phyloP scores from a whole-genome alignment of 1,140 invertebrate species.

The Panulirus ornatus region DNA sequence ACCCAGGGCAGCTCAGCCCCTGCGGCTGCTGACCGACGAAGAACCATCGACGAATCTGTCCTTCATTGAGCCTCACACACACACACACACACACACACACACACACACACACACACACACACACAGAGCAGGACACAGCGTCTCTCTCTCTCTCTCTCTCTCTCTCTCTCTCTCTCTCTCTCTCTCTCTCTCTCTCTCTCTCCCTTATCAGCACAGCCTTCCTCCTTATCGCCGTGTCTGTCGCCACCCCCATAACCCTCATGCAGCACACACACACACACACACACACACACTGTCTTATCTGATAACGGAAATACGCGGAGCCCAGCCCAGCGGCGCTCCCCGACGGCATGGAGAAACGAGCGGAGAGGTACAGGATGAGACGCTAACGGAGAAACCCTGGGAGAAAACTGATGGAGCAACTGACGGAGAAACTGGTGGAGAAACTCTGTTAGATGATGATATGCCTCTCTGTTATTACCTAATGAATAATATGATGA shows the following conservation, averaged over 20 bases:
- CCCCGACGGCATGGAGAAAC: too few relatives aligned
- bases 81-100: neutral
- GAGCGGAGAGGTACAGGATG: too few relatives aligned
- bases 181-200: neutral
- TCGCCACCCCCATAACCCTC: neutral
- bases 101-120: neutral
- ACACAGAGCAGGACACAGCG: neutral
- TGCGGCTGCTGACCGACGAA: too few relatives aligned
- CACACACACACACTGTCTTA: neutral
- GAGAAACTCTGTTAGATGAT: too few relatives aligned
- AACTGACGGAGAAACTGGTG: too few relatives aligned
- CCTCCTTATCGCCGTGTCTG: neutral
- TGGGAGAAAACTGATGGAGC: too few relatives aligned
- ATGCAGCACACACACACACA: constrained; percentile 2
- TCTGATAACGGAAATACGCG: too few relatives aligned
- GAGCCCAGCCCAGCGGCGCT: too few relatives aligned
- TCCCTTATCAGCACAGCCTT: neutral
- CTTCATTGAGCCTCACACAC: neutral
- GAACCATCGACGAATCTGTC: neutral
- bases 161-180: neutral
- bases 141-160: neutral
- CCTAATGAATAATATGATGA: too few relatives aligned
- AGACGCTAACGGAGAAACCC: too few relatives aligned
- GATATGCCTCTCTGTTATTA: too few relatives aligned
- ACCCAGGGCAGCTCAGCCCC: too few relatives aligned